Conservation (phyloP, 2,797 vertebrate genomes). For the Prunella strophiata region DNA sequence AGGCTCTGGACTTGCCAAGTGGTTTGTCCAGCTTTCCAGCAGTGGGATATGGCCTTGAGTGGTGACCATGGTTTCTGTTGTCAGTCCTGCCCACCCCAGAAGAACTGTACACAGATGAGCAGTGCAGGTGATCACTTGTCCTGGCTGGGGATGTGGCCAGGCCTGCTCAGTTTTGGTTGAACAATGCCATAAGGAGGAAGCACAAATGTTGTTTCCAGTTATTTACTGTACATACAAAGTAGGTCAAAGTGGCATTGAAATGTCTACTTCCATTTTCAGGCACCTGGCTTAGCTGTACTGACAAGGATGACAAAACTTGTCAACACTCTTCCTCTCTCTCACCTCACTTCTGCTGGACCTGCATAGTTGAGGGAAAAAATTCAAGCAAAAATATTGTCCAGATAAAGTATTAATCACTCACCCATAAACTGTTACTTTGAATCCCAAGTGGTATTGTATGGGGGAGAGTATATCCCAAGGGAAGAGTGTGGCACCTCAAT, state of each 20-base stretch:
- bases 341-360: neutral
- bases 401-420: neutral
- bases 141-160: neutral
- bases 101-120: accelerated
- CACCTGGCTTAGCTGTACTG: neutral
- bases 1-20: neutral
- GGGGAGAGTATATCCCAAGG: neutral
- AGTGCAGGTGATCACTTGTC: accelerated
- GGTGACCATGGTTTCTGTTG: accelerated
- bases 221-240: neutral
- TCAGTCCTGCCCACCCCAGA: neutral
- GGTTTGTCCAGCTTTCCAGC: neutral
- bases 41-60: neutral
- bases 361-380: neutral
- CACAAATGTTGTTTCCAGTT: neutral
- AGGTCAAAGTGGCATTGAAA: neutral
- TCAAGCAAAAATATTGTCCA: neutral
- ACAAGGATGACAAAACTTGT: accelerated
- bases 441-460: neutral
- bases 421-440: neutral
- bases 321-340: neutral
- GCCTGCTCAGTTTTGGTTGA: neutral
- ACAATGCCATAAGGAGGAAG: neutral
- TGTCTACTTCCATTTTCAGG: neutral
- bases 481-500: neutral